Base-by-base conservation (phyloP, 2,888 invertebrate species). In the Pterostichus niger region DNA sequence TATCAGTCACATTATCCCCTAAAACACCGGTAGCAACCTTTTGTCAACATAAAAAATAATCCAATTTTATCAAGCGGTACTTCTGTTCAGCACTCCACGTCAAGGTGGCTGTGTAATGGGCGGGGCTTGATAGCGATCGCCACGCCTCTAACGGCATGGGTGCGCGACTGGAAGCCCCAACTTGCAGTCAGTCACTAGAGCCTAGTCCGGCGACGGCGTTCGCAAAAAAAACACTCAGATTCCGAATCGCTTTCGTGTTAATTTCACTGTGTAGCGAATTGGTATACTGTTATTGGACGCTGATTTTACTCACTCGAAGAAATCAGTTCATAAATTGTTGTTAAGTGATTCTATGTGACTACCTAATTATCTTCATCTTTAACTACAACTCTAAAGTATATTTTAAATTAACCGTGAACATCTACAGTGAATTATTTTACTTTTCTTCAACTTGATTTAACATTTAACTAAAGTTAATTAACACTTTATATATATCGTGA, bases 111-210 rank as follows among this genome's bases (percentile, higher is more conserved):
- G 13, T 46, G 49, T 46, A 17, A 24, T 35, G 54, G 85, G 84
- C 85, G 84, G 84, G 85, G 86, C 84, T 85, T 83, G 78, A 54
- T 84, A 80, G 10, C 81, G 84, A 86, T 86, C 86, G 84, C 86
- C 83, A 84, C 86, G 86, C 86, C 86, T 84, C 83, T 84, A 84
- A 83, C 85, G 86, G 85, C 85, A 86, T 86, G 86, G 86, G 31
- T 31, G 61, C 33, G 31, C 46, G 24, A 13, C n/a, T 64, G n/a
- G 40, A 40, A 40, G 6, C 35, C 13, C 13, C 35, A n/a, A 13
- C 9, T 33, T 33, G 24, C 52, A 49, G 68, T 86, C 59, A 46
- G 52, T 52, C 11, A 9, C n/a, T 17, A 54, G 31, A 78, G 15
- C n/a, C 24, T 24, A 24, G 24, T 40, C 40, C 10, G 17, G 15